Percentiles rank a stretch among this genome's conserved stretches.
Evolutionary conservation across 2,888 invertebrate species (phyloP).

Genomic region (Macaria liturata): DNA sequence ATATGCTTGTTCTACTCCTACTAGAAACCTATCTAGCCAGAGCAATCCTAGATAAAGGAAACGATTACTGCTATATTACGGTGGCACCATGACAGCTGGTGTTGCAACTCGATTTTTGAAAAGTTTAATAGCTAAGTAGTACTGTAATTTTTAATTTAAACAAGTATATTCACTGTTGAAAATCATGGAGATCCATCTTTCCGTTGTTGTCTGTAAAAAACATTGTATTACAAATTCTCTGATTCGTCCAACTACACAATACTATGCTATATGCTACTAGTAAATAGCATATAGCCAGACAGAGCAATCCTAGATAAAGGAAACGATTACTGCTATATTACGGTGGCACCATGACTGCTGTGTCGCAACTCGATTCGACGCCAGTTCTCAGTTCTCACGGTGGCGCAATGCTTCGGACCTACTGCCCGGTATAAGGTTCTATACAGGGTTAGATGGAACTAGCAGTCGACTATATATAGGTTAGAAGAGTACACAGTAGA

Average conservation of each 20-base stretch:
- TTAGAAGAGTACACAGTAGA: too few relatives aligned
- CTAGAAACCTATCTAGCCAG: conserved; percentile 2
- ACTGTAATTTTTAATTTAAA: too few relatives aligned
- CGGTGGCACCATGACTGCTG: conserved; percentile 36
- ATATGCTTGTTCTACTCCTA: too few relatives aligned
- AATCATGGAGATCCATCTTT: too few relatives aligned
- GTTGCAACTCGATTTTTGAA: conserved; percentile 44
- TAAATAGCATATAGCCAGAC: conserved; percentile 22
- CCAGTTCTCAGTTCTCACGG: conserved; percentile 48
- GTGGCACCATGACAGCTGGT: conserved; percentile 36
- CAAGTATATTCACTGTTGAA: too few relatives aligned
- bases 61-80: conserved; percentile 46
- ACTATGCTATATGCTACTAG: too few relatives aligned
- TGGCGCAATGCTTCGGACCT: conserved; percentile 24
- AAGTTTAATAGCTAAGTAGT: too few relatives aligned
- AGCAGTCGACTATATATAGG: too few relatives aligned
- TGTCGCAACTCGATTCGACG: conserved; percentile 41
- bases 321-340: conserved; percentile 49
- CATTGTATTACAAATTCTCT: too few relatives aligned
- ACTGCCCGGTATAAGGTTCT: conserved; percentile 1
- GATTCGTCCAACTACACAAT: too few relatives aligned
- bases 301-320: conserved; percentile 42
- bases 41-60: conserved; percentile 46
- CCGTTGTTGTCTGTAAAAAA: too few relatives aligned
- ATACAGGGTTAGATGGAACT: too few relatives aligned